Evolutionary conservation across 37 sponge, comb jelly and placozoan genomes (phyloP).

Genomic region (Hexactinellida sp.): DNA sequence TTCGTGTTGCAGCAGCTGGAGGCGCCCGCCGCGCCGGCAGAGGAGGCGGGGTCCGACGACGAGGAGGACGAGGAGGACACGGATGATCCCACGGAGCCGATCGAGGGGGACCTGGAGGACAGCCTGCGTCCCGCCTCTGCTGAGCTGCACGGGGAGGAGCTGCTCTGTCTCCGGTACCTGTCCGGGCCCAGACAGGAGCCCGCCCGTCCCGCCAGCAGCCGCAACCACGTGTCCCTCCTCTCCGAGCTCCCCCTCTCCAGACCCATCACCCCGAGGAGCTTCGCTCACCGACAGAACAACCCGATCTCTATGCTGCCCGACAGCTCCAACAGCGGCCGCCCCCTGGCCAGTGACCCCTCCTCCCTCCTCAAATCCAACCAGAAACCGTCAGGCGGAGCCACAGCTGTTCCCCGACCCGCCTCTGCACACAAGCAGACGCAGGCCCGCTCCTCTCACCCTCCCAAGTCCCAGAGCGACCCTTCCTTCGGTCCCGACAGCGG

Average conservation of each 20-base stretch:
- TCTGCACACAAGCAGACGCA: not conserved
- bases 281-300: not conserved
- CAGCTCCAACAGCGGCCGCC: not conserved
- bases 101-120: not conserved
- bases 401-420: not conserved
- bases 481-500: not conserved
- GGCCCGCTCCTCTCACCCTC: not conserved
- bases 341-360: not conserved
- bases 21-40: not conserved
- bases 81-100: not conserved
- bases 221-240: not conserved
- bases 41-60: not conserved
- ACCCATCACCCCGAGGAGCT: not conserved
- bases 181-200: not conserved
- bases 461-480: not conserved
- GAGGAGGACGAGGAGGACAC: slow-evolving; percentile 14
- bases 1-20: not conserved
- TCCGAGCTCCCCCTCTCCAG: not conserved
- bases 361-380: not conserved
- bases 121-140: not conserved
- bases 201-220: not conserved
- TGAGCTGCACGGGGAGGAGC: not conserved
- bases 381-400: not conserved
- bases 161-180: not conserved
- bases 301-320: not conserved